phyloP scores from a whole-genome alignment of 2,797 vertebrate genomes.

The Sebastes reedi region DNA sequence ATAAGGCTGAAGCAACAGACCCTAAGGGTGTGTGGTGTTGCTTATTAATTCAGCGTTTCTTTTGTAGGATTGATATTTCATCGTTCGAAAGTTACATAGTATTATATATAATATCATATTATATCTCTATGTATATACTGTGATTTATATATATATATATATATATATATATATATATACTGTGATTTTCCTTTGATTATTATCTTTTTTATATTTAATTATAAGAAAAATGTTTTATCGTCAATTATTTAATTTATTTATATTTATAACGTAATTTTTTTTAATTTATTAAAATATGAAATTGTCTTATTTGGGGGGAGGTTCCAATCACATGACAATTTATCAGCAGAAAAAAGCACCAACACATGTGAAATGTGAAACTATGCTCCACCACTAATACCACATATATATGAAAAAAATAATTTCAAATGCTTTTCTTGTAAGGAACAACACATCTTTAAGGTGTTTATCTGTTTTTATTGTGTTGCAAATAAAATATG shows the following conservation, averaged over 20 bases:
- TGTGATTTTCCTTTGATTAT: too few relatives aligned
- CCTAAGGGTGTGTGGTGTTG: not conserved
- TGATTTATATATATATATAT: too few relatives aligned
- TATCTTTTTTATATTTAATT: too few relatives aligned
- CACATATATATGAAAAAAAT: not conserved
- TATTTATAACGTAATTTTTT: not conserved
- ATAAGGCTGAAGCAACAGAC: fast-evolving
- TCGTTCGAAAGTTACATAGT: not conserved
- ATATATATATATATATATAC: too few relatives aligned
- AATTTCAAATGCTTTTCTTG: not conserved
- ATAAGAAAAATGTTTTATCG: too few relatives aligned
- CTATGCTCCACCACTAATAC: not conserved
- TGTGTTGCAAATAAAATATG: not conserved
- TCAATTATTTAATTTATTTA: too few relatives aligned
- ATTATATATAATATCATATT: too few relatives aligned
- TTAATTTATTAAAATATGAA: not conserved
- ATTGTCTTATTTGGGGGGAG: not conserved
- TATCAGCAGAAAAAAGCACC: not conserved
- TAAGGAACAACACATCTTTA: not conserved
- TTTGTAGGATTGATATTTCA: not conserved
- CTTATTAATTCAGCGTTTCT: not conserved
- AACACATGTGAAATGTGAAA: not conserved
- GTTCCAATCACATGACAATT: not conserved
- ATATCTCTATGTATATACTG: too few relatives aligned
- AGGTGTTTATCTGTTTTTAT: not conserved